Base-by-base conservation (phyloP, 2,888 invertebrate species). In the Agelastica alni region DNA sequence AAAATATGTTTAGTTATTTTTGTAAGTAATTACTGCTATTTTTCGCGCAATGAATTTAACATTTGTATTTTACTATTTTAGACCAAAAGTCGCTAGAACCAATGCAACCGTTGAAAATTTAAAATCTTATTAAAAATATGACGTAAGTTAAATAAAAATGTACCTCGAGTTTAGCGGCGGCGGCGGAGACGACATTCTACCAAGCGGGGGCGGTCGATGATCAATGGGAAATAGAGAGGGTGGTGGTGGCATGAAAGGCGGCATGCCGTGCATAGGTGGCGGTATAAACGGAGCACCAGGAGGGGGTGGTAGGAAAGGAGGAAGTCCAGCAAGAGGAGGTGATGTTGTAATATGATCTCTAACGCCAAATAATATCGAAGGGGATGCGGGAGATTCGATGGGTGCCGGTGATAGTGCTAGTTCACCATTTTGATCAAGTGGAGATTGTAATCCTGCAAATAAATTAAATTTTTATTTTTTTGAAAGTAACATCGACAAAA, bases 241-340 rank as follows among this genome's bases (percentile, higher is more conserved):
- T 0, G 72, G 72, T 12, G 81, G 79, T 16, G 81, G 77, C 69
- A 81, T 76, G 61, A 80, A 79, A n/a, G n/a, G n/a, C 4, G 76
- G 75, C 39, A 66, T 63, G 13, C 77, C 34, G 73, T 77, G 61
- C 6, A 67, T 58, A 42, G 80, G 80, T 44, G 81, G 83, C 48
- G 83, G 84, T 68, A 85, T 82, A 56, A 85, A 85, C n/a, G 85
- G 85, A 54, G 84, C 83, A 52, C 83, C 82, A 34, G 85, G 83
- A 41, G 87, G 85, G 55, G 87, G 81, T 30, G 83, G 85, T 48
- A 85, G 83, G 64, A 85, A 79, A 56, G 86, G 81, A 54, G 81
- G 83, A 70, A 82, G 78, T 53, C 79, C 81, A 30, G 81, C 79
- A 58, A 79, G 78, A 32, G 78, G 80, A 5, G 79, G 80, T 41